Evolutionary conservation across 2,888 invertebrate genomes (phyloP).

Genomic region (Venusia cambrica): DNA sequence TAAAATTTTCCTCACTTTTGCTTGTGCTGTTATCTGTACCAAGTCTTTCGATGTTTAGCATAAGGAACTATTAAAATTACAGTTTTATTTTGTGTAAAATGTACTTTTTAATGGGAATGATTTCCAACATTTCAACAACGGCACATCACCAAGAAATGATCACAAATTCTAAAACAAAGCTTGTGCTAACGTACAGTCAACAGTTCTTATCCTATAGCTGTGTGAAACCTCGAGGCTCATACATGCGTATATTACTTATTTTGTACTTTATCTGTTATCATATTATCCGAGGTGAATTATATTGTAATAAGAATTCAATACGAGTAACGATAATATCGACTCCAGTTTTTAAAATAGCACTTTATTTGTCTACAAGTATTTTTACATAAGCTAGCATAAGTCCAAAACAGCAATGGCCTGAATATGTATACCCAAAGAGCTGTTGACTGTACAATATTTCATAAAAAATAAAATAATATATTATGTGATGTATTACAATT

Average conservation of each 20-base stretch:
- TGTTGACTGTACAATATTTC: conserved; percentile 3
- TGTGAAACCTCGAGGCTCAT: too few species aligned
- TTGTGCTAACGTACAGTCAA: conserved; percentile 18
- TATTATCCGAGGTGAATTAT: too few species aligned
- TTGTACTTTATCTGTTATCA: too few species aligned
- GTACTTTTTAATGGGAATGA: conserved; percentile 76
- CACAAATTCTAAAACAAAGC: conserved; percentile 37
- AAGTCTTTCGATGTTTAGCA: neutral
- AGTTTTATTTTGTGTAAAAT: conserved; percentile 59
- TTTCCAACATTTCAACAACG: conserved; percentile 66
- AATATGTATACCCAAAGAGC: too few species aligned
- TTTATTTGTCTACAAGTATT: too few species aligned
- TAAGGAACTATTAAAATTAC: conserved; percentile 13
- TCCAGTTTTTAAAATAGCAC: too few species aligned
- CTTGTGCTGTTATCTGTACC: conserved; percentile 7
- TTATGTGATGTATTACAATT: conserved; percentile 4
- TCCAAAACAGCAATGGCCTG: too few species aligned
- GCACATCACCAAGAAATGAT: conserved; percentile 44
- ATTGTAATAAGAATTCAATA: too few species aligned
- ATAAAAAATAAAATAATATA: conserved; percentile 2
- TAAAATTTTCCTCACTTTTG: neutral
- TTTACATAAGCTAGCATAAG: too few species aligned
- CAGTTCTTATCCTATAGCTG: too few species aligned
- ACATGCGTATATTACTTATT: too few species aligned
- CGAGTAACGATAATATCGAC: too few species aligned